These are phyloP conservation scores for Tautogolabrus adspersus DNA, from an alignment of 2,113 vertebrate genomes.

Conservation along the genomic window DNA sequence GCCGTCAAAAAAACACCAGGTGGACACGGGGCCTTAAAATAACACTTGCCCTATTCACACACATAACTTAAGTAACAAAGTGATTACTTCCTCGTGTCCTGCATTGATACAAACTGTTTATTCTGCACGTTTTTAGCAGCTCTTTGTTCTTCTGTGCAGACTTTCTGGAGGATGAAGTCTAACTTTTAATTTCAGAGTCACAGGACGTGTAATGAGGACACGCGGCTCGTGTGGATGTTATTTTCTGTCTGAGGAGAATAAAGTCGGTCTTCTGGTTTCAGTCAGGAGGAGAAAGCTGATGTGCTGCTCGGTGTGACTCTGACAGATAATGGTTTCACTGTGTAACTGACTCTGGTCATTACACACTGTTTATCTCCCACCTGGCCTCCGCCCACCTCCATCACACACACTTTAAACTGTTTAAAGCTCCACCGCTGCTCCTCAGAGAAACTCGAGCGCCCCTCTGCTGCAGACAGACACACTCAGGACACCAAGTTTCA, in stretches of 20 bases:
- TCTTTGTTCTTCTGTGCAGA: no score
- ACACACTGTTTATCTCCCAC: slow-evolving; percentile 47
- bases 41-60: no score
- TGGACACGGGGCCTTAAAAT: no score
- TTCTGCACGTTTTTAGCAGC: no score
- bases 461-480: neutral
- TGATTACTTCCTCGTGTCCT: no score
- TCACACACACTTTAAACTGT: slow-evolving; percentile 9
- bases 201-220: no score
- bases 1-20: no score
- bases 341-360: slow-evolving; percentile 56
- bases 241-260: neutral
- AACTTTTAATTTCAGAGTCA: no score
- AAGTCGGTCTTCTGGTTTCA: neutral
- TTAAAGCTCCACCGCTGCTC: slow-evolving; percentile 11
- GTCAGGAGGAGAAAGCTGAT: neutral
- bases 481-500: no score
- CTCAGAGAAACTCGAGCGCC: slow-evolving; percentile 26
- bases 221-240: neutral
- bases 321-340: slow-evolving; percentile 36
- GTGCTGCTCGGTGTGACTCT: neutral
- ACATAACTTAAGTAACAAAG: no score
- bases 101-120: no score
- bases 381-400: neutral
- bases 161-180: no score